Evolutionary conservation across 1,140 invertebrate genomes (phyloP), one percentile per base, ranked within the genome.

Genomic region (Aphidius gifuensis): DNA sequence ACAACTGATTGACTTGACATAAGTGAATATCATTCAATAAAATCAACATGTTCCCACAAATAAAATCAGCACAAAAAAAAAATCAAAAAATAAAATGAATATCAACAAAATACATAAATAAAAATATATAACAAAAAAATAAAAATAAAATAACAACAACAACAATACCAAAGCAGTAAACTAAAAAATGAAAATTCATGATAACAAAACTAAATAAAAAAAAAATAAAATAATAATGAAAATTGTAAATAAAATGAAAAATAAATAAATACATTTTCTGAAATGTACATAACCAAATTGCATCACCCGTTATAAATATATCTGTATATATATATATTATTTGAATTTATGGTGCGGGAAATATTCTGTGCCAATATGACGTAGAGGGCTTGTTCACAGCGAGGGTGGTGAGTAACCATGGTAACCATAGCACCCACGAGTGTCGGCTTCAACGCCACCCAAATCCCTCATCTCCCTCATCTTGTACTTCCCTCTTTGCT

Each of bases 401-500:
- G 78, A 75, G 74, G 72, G 76, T 76, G 82, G 83, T 83, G 80
- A 62, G 84, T 85, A 74, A 80, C 78, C 79, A 83, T 82, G 82
- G 83, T 75, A 78, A 85, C 83, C 77, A 75, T 82, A 82, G 83
- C 83, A 83, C 83, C 83, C 78, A 80, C 83, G 77, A 84, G 84
- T 83, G 84, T 83, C 83, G 83, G 76, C 82, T 83, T 82, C 83
- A 80, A 80, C 79, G 78, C 79, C 78, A 78, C 72, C 76, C 75
- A 74, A 80, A 75, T 75, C 75, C 71, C 75, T 61, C 64, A 63
- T 64, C 46, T 64, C 66, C 51, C 62, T 53, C 62, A 54, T 61
- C 58, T 65, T 64, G 57, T 60, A 61, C 62, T 60, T 47, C 40
- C 58, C 62, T 61, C 39, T 64, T 57, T 70, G 66, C 67, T 60